phyloP scores from a whole-genome alignment of 2,113 vertebrate species.

The Egretta garzetta region DNA sequence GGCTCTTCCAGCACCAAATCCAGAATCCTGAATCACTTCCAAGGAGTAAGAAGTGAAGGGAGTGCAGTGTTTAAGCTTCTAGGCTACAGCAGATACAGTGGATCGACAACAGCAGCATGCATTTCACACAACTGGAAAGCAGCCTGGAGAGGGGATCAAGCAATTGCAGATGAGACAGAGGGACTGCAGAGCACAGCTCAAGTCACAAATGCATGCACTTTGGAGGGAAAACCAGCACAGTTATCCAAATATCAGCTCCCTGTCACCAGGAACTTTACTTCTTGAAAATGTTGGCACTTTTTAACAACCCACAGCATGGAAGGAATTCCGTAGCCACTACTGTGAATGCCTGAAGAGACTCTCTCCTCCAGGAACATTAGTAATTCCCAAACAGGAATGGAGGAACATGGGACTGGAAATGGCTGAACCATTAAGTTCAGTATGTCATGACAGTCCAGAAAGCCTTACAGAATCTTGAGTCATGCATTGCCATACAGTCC shows the following conservation, averaged over 20 bases:
- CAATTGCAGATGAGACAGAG: background rate
- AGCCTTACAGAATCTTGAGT: rapidly evolving
- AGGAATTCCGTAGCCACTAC: background rate
- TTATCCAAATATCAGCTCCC: background rate
- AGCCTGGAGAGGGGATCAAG: background rate
- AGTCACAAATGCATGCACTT: background rate
- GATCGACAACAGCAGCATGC: rapidly evolving
- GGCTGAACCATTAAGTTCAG: background rate
- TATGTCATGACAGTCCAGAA: background rate
- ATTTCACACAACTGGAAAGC: background rate
- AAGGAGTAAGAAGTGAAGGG: background rate
- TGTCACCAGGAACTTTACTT: background rate
- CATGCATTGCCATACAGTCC: background rate
- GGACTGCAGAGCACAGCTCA: background rate
- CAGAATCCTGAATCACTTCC: background rate
- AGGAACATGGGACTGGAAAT: background rate
- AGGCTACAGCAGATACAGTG: background rate
- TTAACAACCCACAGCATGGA: background rate
- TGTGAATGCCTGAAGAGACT: background rate
- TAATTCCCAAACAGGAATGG: background rate
- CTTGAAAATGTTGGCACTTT: background rate
- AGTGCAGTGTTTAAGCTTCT: background rate
- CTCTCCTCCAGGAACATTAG: background rate
- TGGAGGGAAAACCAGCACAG: background rate
- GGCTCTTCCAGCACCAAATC: background rate